Evolutionary conservation across 1,140 invertebrate genomes (phyloP).

Genomic region (Acyrthosiphon pisum): DNA sequence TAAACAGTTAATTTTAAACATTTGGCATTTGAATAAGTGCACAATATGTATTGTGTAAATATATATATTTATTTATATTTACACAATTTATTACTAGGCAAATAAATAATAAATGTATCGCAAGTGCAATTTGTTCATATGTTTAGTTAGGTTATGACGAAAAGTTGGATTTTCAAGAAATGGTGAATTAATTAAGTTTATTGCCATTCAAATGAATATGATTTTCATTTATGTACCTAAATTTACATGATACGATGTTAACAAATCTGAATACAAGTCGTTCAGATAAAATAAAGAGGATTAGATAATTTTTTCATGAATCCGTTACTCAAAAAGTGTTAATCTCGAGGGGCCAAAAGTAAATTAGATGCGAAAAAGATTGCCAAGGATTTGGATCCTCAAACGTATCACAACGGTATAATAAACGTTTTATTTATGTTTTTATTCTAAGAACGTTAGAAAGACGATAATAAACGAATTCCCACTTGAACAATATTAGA

Average conservation of each 20-base stretch:
- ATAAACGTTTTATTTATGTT: conserved; percentile 5
- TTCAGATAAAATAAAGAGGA: background rate
- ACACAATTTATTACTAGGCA: background rate
- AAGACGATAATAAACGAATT: background rate
- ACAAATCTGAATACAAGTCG: background rate
- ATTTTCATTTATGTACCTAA: background rate
- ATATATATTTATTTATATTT: too few relatives aligned
- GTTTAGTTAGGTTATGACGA: background rate
- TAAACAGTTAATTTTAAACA: too few relatives aligned
- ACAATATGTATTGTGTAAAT: too few relatives aligned
- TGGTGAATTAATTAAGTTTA: too few relatives aligned
- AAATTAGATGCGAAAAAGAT: background rate
- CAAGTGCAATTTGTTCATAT: background rate
- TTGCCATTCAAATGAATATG: background rate
- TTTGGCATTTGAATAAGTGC: background rate
- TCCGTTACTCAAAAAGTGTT: background rate
- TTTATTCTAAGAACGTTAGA: background rate
- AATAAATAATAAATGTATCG: background rate
- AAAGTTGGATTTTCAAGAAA: background rate
- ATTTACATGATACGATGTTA: background rate
- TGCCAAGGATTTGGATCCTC: background rate
- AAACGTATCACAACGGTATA: background rate
- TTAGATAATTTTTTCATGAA: background rate
- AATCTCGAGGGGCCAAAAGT: background rate
- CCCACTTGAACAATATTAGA: conserved; percentile 9